These are phyloP conservation scores for Smittia aterrima DNA, from an alignment of 2,888 invertebrate species.

Conservation along the genomic window DNA sequence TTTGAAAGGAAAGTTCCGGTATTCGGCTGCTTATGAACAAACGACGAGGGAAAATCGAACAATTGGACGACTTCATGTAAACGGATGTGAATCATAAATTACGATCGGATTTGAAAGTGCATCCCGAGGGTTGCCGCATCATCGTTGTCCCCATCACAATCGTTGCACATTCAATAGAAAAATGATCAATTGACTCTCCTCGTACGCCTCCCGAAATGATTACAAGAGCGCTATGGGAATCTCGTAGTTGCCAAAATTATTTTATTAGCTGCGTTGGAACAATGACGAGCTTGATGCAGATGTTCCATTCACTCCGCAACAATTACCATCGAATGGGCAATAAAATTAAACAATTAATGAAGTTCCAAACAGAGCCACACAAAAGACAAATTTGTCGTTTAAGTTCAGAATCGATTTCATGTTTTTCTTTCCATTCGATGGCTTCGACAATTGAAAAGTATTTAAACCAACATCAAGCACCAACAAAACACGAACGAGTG, in stretches of 20 bases:
- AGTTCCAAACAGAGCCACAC: background rate
- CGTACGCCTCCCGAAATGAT: slow-evolving; percentile 9
- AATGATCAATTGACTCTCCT: slow-evolving; percentile 5
- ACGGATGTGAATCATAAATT: slow-evolving; percentile 37
- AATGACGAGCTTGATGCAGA: background rate
- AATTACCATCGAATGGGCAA: slow-evolving; percentile 6
- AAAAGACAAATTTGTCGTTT: background rate
- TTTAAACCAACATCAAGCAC: slow-evolving; percentile 20
- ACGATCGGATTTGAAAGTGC: slow-evolving; percentile 17
- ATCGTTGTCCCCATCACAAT: slow-evolving; percentile 10
- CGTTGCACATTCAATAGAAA: background rate
- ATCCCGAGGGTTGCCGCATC: background rate
- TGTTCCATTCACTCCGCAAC: background rate
- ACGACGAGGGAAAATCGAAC: background rate
- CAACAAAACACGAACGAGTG: background rate
- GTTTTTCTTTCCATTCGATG: background rate
- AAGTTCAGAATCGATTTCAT: slow-evolving; percentile 8
- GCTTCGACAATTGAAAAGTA: background rate
- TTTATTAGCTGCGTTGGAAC: background rate
- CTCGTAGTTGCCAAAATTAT: background rate
- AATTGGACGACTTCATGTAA: slow-evolving; percentile 10
- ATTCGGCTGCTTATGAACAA: no score
- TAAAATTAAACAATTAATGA: background rate
- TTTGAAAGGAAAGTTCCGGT: background rate
- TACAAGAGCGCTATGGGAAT: background rate